phyloP scores from a whole-genome alignment of 2,797 vertebrate genomes.

The Pampus argenteus region DNA sequence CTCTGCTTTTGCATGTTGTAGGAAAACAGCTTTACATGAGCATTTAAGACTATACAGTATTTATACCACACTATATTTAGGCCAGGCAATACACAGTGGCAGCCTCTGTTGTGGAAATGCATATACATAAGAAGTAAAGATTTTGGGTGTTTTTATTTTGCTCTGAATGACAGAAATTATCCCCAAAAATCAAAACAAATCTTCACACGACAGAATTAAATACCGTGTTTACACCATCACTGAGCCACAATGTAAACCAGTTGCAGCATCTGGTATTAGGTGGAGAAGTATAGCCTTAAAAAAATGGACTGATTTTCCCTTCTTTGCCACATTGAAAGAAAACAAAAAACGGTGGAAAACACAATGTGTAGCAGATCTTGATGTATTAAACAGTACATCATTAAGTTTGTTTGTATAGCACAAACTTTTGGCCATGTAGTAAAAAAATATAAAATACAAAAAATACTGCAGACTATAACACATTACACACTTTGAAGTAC shows the following conservation, averaged over 20 bases:
- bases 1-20: neutral
- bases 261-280: neutral
- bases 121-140: neutral
- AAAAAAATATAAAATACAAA: too few relatives aligned
- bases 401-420: neutral
- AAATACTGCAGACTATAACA: neutral
- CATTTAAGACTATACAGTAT: neutral
- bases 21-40: neutral
- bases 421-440: too few relatives aligned
- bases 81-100: neutral
- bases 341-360: neutral
- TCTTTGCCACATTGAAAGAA: slow-evolving; percentile 6
- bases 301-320: neutral
- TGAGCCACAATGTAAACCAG: neutral
- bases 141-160: slow-evolving; percentile 5
- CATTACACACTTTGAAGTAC: too few relatives aligned
- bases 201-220: neutral
- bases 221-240: neutral
- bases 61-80: neutral
- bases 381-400: slow-evolving; percentile 13
- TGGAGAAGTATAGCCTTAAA: neutral
- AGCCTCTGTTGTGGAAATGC: neutral
- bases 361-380: neutral
- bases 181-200: neutral
- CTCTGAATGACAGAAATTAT: neutral